Percentiles rank a stretch among this genome's conserved stretches.
These are phyloP conservation scores for Heterotilapia buettikoferi DNA, from an alignment of 2,113 vertebrate genomes.

Conservation along the genomic window DNA sequence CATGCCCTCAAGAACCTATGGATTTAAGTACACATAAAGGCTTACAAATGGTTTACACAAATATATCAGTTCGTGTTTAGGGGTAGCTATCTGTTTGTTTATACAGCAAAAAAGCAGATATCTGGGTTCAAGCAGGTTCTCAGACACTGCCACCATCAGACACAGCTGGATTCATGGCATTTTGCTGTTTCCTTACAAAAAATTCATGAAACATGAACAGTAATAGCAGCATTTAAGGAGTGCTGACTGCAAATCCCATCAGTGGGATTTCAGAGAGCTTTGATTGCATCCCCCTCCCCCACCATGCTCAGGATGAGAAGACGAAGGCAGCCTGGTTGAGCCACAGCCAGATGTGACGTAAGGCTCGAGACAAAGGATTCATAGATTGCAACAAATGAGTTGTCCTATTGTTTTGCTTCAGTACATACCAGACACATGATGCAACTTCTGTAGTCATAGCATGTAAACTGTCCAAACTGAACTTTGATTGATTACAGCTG, in stretches of 20 bases:
- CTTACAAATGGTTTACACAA: background rate
- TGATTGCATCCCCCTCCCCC: constrained; percentile 40
- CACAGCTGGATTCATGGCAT: background rate
- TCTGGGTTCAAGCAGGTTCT: background rate
- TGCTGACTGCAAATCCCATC: constrained; percentile 14
- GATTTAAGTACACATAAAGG: background rate
- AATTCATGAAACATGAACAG: background rate
- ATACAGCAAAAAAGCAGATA: background rate
- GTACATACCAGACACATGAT: background rate
- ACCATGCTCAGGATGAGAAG: background rate
- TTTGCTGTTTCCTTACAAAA: background rate
- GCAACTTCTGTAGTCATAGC: background rate
- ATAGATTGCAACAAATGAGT: constrained; percentile 30
- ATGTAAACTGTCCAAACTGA: background rate
- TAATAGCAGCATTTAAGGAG: constrained; percentile 2
- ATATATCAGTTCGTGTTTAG: background rate
- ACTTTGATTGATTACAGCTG: background rate
- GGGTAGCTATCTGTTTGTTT: background rate
- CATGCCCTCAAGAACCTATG: background rate
- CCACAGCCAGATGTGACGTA: constrained; percentile 61
- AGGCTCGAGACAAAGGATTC: constrained; percentile 61
- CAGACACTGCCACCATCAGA: background rate
- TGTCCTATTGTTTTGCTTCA: constrained; percentile 16
- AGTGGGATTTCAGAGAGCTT: background rate
- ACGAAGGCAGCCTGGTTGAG: constrained; percentile 37